Percentiles rank a stretch among this genome's conserved stretches.
These are phyloP conservation scores for Antheraea yamamai DNA, from an alignment of 2,888 invertebrate species.

Conservation along the genomic window DNA sequence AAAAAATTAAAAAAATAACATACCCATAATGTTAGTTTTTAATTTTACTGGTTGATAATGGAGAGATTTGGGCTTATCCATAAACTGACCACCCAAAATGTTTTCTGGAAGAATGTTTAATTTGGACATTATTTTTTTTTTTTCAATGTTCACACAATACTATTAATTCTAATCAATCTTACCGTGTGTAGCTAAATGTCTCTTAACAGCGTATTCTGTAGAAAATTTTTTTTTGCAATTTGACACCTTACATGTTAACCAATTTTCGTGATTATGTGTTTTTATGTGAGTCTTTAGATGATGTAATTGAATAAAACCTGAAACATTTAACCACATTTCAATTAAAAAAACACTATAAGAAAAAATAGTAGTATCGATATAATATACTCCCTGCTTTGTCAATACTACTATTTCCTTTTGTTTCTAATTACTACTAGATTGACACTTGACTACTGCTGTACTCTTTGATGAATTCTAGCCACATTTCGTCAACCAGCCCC, in stretches of 20 bases:
- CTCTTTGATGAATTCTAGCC: too few relatives aligned
- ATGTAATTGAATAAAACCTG: slow-evolving; percentile 73
- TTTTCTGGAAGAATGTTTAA: not conserved
- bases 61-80: not conserved
- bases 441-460: too few relatives aligned
- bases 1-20: not conserved
- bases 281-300: slow-evolving; percentile 67
- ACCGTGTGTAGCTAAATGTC: slow-evolving; percentile 61
- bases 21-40: not conserved
- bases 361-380: not conserved
- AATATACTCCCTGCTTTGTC: not conserved
- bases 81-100: not conserved
- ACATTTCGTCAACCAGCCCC: too few relatives aligned
- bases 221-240: slow-evolving; percentile 59
- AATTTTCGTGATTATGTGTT: slow-evolving; percentile 52
- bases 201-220: slow-evolving; percentile 57
- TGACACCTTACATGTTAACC: slow-evolving; percentile 46
- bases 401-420: not conserved
- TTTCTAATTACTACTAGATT: too few relatives aligned
- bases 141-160: too few relatives aligned
- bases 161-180: slow-evolving; percentile 42
- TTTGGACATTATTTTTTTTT: too few relatives aligned
- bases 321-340: slow-evolving; percentile 21
- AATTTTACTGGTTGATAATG: not conserved
- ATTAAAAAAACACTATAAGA: not conserved